These are phyloP conservation scores for Pao palembangensis DNA, from an alignment of 2,113 vertebrate genomes.

Conservation along the genomic window DNA sequence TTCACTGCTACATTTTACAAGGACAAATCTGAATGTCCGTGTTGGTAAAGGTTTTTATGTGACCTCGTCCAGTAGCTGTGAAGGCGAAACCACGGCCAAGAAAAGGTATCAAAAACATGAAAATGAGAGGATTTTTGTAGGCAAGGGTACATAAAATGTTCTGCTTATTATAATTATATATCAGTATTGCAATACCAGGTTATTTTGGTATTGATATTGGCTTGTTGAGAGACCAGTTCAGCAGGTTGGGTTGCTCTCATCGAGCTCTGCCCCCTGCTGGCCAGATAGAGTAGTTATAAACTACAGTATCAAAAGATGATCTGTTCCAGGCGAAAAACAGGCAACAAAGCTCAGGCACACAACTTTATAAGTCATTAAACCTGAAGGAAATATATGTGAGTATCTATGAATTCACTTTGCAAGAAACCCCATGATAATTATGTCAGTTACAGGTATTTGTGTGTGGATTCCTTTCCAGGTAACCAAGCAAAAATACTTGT, in stretches of 20 bases:
- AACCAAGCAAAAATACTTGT: neutral
- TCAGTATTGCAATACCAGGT: conserved; percentile 1
- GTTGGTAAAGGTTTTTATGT: conserved; percentile 5
- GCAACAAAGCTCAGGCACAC: conserved; percentile 44
- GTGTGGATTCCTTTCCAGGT: too few species aligned
- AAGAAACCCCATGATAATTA: conserved; percentile 24
- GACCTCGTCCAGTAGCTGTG: conserved; percentile 14
- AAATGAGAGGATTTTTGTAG: conserved; percentile 22
- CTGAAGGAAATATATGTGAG: conserved; percentile 2
- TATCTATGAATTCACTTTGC: conserved; percentile 15
- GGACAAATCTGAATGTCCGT: conserved; percentile 29
- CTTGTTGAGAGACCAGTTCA: conserved; percentile 12
- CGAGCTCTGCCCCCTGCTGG: conserved; percentile 20
- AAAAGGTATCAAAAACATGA: conserved; percentile 1
- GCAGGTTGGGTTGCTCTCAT: neutral
- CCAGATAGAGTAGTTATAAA: conserved; percentile 3
- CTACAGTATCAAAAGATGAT: neutral
- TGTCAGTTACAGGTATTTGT: conserved; percentile 29
- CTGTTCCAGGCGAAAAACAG: conserved; percentile 1
- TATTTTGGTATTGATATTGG: conserved; percentile 3
- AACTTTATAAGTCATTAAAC: conserved; percentile 10
- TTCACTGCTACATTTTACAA: conserved; percentile 47
- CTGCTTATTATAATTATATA: neutral
- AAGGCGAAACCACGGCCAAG: conserved; percentile 19
- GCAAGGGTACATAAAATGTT: neutral